Base-by-base conservation (phyloP, 2,888 invertebrate species). In the Eucriotettix oculatus region DNA sequence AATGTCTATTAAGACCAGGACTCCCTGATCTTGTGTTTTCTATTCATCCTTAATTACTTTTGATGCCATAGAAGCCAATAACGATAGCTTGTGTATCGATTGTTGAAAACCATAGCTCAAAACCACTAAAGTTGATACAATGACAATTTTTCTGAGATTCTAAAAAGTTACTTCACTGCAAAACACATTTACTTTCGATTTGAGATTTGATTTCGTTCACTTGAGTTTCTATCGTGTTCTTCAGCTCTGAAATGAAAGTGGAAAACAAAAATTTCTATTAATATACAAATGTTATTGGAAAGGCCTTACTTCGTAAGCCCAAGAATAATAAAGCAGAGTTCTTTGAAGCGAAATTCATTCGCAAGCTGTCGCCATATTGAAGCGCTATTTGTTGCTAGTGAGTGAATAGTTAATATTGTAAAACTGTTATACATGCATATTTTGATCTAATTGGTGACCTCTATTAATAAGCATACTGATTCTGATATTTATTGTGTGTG, bases 191-290 rank as follows among this genome's bases (percentile, higher is more conserved):
- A 81, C 90, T 92, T 83, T 94, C 94, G 78, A 94, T 88, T 81
- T 92, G 90, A 75, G 91, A 86, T 82, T 93, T 94, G 78, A 94
- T 82, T 83, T 94, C 93, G 78, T 87, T 93, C 80, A 94, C 92
- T 85, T 93, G 93, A 76, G 91, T 88, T 81, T 94, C 93, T 83
- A 94, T 87, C 79, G 91, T 89, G 81, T 94, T 93, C 85, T 93
- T 94, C 84, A 94, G 79, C 81, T 93, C 94, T 94, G 89, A 69
- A 89, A 88, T 72, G 71, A 73, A 71, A 89, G 87, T 72, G 71
- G 73, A 71, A 64, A 65, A 61, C 17, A 58, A 40, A 61, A 61
- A 52, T 52, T 56, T 16, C 40, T 12, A 56, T 43, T 40, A 17
- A 56, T 56, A n/a, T 53, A 52, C n/a, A 55, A 29, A 9, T 16